phyloP scores from a whole-genome alignment of 2,113 vertebrate species.

The Girardinichthys multiradiatus region DNA sequence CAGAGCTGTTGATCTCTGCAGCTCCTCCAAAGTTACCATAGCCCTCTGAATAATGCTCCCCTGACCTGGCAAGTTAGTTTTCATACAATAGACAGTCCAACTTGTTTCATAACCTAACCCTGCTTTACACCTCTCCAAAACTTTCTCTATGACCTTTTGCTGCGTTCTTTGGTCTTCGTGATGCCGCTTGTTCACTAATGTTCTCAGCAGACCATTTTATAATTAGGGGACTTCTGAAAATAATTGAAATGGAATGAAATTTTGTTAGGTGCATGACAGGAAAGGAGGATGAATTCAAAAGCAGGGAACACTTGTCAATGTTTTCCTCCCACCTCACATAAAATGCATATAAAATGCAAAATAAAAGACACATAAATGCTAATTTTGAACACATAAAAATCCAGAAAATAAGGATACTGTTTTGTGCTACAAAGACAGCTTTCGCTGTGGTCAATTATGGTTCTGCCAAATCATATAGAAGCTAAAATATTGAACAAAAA shows the following conservation, averaged over 20 bases:
- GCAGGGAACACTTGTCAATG: not conserved
- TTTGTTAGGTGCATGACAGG: not conserved
- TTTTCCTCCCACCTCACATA: not conserved
- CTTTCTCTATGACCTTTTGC: too few species aligned
- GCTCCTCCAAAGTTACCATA: too few species aligned
- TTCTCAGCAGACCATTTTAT: not conserved
- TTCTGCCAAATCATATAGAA: slow-evolving; percentile 8
- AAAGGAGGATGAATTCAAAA: not conserved
- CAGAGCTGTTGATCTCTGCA: too few species aligned
- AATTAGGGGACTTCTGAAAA: too few species aligned
- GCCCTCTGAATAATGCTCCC: too few species aligned
- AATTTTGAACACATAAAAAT: not conserved
- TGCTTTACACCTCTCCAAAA: too few species aligned
- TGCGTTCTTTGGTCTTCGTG: too few species aligned
- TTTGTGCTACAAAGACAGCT: not conserved
- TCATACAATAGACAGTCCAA: too few species aligned
- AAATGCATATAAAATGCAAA: not conserved
- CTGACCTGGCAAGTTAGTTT: too few species aligned
- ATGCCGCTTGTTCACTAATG: not conserved
- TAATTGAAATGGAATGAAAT: too few species aligned
- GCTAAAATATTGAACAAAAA: slow-evolving; percentile 45
- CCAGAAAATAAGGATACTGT: not conserved
- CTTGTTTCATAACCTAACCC: too few species aligned
- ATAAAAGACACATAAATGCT: not conserved
- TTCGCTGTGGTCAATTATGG: slow-evolving; percentile 1